These are phyloP conservation scores for Archaeoteleia sp. DNA, from an alignment of 2,888 invertebrate species.

Conservation along the genomic window DNA sequence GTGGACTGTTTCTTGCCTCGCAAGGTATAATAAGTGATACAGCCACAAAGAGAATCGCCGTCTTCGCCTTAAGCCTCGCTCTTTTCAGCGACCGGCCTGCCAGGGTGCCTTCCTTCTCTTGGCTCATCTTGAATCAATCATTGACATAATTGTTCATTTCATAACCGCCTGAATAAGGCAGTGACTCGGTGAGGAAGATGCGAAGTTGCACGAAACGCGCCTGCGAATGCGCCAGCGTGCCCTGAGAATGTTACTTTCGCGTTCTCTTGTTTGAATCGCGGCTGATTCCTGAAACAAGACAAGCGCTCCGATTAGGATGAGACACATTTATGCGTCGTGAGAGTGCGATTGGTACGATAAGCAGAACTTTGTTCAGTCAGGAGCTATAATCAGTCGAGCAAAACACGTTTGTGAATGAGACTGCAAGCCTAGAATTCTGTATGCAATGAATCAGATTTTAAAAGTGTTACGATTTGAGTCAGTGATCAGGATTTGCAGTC, in stretches of 20 bases:
- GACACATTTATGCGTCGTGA: constrained; percentile 25
- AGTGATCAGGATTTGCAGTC: too few relatives aligned
- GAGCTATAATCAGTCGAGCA: too few relatives aligned
- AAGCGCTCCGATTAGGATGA: too few relatives aligned
- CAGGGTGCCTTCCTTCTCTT: constrained; percentile 23
- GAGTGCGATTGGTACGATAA: constrained; percentile 10
- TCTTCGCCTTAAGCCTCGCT: constrained; percentile 54
- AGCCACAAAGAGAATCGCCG: constrained; percentile 54
- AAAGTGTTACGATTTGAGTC: too few relatives aligned
- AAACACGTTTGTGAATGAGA: too few relatives aligned
- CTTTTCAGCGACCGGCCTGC: constrained; percentile 46
- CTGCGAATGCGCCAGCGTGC: too few relatives aligned
- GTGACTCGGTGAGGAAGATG: not conserved
- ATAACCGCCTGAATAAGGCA: constrained; percentile 21
- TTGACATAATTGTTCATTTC: constrained; percentile 55
- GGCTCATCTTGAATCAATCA: constrained; percentile 59
- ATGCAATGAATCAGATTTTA: too few relatives aligned
- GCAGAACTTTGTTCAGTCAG: too few relatives aligned
- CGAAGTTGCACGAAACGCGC: not conserved
- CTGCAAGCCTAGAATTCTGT: too few relatives aligned
- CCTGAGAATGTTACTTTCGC: constrained; percentile 54
- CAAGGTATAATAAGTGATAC: constrained; percentile 58
- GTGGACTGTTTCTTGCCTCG: constrained; percentile 83
- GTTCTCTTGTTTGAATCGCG: constrained; percentile 6
- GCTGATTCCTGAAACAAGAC: too few relatives aligned